These are phyloP conservation scores for Mesembrinibis cayennensis DNA, from an alignment of 2,113 vertebrate genomes.

Conservation along the genomic window DNA sequence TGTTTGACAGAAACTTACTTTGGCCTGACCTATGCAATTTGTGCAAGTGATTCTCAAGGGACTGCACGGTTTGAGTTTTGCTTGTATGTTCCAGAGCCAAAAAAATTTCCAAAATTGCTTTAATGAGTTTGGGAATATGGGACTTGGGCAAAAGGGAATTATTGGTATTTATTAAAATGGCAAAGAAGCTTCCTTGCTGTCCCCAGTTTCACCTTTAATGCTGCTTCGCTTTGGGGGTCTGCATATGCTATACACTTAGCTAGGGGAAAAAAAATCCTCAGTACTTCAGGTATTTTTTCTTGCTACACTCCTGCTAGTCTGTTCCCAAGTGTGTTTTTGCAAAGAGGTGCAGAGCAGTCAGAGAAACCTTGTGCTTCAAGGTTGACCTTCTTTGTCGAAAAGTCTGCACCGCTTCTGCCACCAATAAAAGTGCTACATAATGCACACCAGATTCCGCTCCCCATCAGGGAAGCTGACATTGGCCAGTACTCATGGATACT, in stretches of 20 bases:
- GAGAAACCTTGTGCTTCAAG: not conserved
- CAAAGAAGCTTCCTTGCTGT: constrained; percentile 66
- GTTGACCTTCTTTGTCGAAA: not conserved
- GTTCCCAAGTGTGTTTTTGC: not conserved
- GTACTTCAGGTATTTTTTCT: not conserved
- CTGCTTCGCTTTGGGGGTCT: constrained; percentile 1
- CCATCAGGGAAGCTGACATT: not conserved
- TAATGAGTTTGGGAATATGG: constrained; percentile 72
- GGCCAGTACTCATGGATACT: not conserved
- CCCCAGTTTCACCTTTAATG: constrained; percentile 51
- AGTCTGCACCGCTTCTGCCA: not conserved
- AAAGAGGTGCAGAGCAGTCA: not conserved
- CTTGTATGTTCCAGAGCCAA: constrained; percentile 58
- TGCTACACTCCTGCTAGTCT: not conserved
- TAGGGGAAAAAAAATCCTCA: not conserved
- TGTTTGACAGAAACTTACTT: constrained; percentile 75
- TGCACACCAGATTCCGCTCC: not conserved
- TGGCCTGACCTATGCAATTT: constrained; percentile 66
- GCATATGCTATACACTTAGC: not conserved
- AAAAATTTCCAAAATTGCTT: constrained; percentile 65
- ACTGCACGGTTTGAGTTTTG: constrained; percentile 55
- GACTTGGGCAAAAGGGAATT: constrained; percentile 62
- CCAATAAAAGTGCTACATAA: not conserved
- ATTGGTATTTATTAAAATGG: constrained; percentile 75
- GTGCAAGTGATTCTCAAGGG: constrained; percentile 60